Base-by-base conservation (phyloP, 2,888 invertebrate species). In the Dermolepida albohirtum region DNA sequence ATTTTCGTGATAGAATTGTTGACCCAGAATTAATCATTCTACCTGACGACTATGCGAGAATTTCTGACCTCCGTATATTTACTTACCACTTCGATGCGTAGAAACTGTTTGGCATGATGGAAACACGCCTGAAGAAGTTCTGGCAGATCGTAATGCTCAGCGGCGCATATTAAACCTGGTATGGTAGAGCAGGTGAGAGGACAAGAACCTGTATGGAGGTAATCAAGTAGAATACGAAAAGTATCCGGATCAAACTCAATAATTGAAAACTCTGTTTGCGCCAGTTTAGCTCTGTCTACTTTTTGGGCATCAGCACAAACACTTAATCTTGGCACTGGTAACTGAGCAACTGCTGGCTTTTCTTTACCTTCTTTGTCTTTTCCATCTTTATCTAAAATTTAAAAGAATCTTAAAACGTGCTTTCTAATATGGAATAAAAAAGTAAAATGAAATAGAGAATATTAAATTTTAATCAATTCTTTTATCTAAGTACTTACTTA, bases 161-260 rank as follows among this genome's bases (percentile, higher is more conserved):
- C 96, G 0, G 96, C 96, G 81, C 96, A 96, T 73, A 96, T 94
- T 34, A 96, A 88, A 0, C 96, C 96, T 10, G 96, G 96, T 78
- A 96, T 95, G 71, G 94, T 94, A 74, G 94, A 92, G 84, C 96
- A 96, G 1, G 96, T 96, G 54, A 96, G 84, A 0, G 95, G 94
- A 83, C 96, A 96, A 68, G 94, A 94, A 68, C 96, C 96, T 12
- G 95, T 96, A 84, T 96, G 96, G 72, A 96, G 86, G 84, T 96
- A 96, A 84, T 96, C 95, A 83, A 96, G 85, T 1, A 96, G 87
- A 76, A 95, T 93, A 71, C 95, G 90, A 84, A 96, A 96, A 8
- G 96, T 96, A 74, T 96, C 96, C 50, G 95, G 92, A 84, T 96
- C 96, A 84, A 96, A 96, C 84, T 96, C 96, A 79, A 96, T 96